These are phyloP conservation scores for Melozone crissalis DNA, from an alignment of 2,113 vertebrate genomes.

Conservation along the genomic window DNA sequence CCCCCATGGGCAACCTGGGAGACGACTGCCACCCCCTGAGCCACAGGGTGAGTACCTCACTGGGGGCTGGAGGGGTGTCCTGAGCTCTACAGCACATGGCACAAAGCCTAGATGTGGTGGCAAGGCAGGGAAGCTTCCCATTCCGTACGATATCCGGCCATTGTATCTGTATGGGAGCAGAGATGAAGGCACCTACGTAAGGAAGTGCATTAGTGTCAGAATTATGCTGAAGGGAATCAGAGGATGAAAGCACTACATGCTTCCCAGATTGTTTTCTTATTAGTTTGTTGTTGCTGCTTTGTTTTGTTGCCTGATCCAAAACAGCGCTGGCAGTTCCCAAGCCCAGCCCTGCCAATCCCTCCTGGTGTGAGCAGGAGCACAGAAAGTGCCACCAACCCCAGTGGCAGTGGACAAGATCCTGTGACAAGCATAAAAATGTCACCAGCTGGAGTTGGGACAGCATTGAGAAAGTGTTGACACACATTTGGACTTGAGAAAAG, in stretches of 20 bases:
- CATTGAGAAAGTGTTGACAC: neutral
- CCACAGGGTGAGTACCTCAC: conserved; percentile 83
- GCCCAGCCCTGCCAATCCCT: neutral
- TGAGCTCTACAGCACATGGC: neutral
- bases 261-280: neutral
- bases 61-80: neutral
- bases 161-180: neutral
- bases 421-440: neutral
- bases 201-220: conserved; percentile 37
- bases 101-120: neutral
- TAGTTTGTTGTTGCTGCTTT: neutral
- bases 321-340: neutral
- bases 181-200: neutral
- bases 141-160: neutral
- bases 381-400: neutral
- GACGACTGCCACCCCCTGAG: conserved; percentile 92
- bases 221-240: conserved; percentile 1
- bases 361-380: accelerated
- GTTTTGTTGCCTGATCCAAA: neutral
- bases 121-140: neutral
- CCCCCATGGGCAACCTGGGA: conserved; percentile 85
- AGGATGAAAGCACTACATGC: neutral
- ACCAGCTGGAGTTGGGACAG: neutral
- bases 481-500: neutral
- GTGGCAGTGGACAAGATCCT: neutral